Conservation (phyloP, 2,888 invertebrate species). For the Ectemnius continuus region DNA sequence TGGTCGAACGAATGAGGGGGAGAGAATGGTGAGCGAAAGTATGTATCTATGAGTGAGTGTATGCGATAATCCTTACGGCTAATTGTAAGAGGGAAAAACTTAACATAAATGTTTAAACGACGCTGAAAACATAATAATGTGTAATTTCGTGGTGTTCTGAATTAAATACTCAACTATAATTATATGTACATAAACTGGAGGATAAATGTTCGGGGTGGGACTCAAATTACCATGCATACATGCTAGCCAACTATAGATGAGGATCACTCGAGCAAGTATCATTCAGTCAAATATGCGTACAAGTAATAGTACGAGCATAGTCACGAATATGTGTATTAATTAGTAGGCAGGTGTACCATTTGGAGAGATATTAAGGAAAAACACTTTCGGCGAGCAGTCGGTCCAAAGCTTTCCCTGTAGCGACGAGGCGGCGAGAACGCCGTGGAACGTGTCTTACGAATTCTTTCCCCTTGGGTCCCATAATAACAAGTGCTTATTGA, state of each 20-base stretch:
- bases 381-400: no score
- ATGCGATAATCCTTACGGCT: no score
- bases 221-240: constrained; percentile 40
- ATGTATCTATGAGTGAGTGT: neutral
- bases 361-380: no score
- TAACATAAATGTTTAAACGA: constrained; percentile 45
- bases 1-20: neutral
- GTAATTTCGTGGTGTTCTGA: constrained; percentile 60
- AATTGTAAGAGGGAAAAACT: no score
- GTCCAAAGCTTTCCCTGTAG: no score
- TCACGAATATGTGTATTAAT: constrained; percentile 5
- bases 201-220: constrained; percentile 47
- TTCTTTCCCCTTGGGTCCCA: no score
- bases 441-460: no score
- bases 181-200: constrained; percentile 46
- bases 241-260: constrained; percentile 28
- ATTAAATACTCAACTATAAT: constrained; percentile 58
- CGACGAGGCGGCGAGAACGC: no score
- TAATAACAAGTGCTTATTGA: no score
- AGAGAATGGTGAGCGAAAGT: constrained; percentile 38
- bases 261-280: constrained; percentile 37
- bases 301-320: constrained; percentile 13
- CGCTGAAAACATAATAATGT: constrained; percentile 47
- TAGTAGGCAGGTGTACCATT: no score
- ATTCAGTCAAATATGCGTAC: constrained; percentile 21